A percentile compares a stretch with the other conserved stretches of the same genome.
phyloP scores from a whole-genome alignment of 2,113 vertebrate genomes.

The Heterotis niloticus region DNA sequence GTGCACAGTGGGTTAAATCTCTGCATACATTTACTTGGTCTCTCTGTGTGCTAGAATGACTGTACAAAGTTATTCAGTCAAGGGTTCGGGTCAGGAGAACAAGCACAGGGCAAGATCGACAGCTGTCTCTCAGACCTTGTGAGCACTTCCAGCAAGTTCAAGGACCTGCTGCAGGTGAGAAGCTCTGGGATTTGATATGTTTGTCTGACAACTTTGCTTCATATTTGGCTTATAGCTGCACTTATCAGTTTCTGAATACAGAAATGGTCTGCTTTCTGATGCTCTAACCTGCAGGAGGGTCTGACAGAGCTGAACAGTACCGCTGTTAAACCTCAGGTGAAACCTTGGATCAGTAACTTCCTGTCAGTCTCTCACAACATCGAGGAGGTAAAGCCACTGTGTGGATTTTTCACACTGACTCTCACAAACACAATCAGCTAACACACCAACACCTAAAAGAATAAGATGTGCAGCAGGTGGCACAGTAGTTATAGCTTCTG shows the following conservation, averaged over 20 bases:
- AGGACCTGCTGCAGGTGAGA: constrained; percentile 90
- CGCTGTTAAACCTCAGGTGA: constrained; percentile 91
- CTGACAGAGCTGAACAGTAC: constrained; percentile 85
- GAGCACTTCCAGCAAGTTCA: constrained; percentile 85
- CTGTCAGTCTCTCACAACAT: constrained; percentile 95
- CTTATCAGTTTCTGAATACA: constrained; percentile 22
- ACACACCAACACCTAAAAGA: no score
- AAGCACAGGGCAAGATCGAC: constrained; percentile 88
- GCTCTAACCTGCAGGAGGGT: constrained; percentile 74
- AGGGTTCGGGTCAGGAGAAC: constrained; percentile 73
- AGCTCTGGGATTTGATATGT: neutral
- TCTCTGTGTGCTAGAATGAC: constrained; percentile 70
- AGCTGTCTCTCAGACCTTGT: constrained; percentile 91
- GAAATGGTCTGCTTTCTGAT: neutral
- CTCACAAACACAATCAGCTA: neutral
- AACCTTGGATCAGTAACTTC: constrained; percentile 95
- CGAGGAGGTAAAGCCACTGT: constrained; percentile 76
- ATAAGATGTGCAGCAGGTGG: neutral
- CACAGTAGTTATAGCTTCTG: neutral
- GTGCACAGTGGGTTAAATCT: neutral
- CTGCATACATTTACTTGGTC: neutral
- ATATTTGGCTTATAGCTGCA: neutral
- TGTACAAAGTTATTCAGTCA: constrained; percentile 88
- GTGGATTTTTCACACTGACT: neutral
- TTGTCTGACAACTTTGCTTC: neutral